Evolutionary conservation across 2,113 vertebrate genomes (phyloP), one percentile per base, ranked within the genome.

Genomic region (Siphamia tubifer): DNA sequence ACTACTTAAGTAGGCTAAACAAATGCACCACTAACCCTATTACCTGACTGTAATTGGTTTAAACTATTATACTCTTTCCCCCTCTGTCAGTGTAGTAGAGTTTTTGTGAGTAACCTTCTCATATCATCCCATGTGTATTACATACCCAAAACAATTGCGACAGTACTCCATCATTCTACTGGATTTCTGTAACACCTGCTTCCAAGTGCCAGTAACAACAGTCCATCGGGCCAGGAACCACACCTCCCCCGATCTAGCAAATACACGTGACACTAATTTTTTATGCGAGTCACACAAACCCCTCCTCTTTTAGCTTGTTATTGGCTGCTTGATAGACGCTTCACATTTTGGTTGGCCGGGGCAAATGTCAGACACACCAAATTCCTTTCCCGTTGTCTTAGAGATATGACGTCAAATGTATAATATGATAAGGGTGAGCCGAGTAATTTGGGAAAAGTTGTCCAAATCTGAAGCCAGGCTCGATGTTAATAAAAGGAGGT

Each of bases 331-430:
- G 9, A 60, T 60, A 82, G 55, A 27, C 80, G 67, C 81, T 73
- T 55, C 28, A 1, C 31, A 4, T 56, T 57, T 6, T 47, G 8
- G 91, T 92, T 90, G 87, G 91, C 13, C 23, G 3, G 16, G 3
- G 6, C 10, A 20, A 6, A 20, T 38, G 89, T 45, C 81, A 47
- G 31, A 90, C 36, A 79, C 39, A 43, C 15, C 42, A 20, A 80
- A 74, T 83, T 82, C 89, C 86, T 81, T 70, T 39, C 83, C 84
- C 77, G 86, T 86, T 85, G 87, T 90, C 69, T 77, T 81, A 75
- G 68, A 40, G 77, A 85, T 81, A 63, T 91, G 89, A 92, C 91
- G 90, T 92, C 87, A 91, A 79, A 82, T 51, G 75, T 85, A 47
- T 78, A 84, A 84, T 74, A 75, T 70, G 67, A 73, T 66, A 61